Evolutionary conservation across 2,888 invertebrate species (phyloP).

Genomic region (Epicampocera succincta): DNA sequence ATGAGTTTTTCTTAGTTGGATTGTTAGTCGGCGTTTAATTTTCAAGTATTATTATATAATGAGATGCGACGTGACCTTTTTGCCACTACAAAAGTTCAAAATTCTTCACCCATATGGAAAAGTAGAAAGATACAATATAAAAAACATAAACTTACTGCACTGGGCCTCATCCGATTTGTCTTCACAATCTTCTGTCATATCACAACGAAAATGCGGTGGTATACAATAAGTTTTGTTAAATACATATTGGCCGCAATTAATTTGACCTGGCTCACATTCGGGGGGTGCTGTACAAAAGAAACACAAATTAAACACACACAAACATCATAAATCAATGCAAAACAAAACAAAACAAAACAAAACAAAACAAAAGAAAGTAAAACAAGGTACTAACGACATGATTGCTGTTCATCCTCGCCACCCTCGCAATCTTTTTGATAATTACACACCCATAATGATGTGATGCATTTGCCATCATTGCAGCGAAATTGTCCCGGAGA

Average conservation of each 20-base stretch:
- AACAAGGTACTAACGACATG: constrained; percentile 95
- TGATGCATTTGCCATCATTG: constrained; percentile 93
- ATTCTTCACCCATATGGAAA: too few relatives aligned
- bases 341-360: not conserved
- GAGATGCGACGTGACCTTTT: too few relatives aligned
- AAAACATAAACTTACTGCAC: constrained; percentile 90
- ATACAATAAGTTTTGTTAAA: constrained; percentile 98
- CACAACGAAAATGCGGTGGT: constrained; percentile 95
- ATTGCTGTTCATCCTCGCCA: constrained; percentile 94
- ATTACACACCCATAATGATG: constrained; percentile 93
- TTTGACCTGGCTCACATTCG: constrained; percentile 94
- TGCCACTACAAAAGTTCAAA: too few relatives aligned
- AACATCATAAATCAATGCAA: not conserved
- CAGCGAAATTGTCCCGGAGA: constrained; percentile 91
- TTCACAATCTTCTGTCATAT: constrained; percentile 96
- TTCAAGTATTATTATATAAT: too few relatives aligned
- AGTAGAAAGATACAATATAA: not conserved
- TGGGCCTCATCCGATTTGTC: constrained; percentile 97
- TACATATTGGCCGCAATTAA: constrained; percentile 95
- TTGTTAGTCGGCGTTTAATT: too few relatives aligned
- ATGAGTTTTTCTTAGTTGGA: too few relatives aligned
- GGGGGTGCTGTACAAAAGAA: constrained; percentile 88
- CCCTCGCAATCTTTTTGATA: constrained; percentile 96
- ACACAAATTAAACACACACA: constrained; percentile 11
- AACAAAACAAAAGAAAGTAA: constrained; percentile 7